These are phyloP conservation scores for Gasteruption jaculator DNA, from an alignment of 2,888 invertebrate genomes.

Conservation along the genomic window DNA sequence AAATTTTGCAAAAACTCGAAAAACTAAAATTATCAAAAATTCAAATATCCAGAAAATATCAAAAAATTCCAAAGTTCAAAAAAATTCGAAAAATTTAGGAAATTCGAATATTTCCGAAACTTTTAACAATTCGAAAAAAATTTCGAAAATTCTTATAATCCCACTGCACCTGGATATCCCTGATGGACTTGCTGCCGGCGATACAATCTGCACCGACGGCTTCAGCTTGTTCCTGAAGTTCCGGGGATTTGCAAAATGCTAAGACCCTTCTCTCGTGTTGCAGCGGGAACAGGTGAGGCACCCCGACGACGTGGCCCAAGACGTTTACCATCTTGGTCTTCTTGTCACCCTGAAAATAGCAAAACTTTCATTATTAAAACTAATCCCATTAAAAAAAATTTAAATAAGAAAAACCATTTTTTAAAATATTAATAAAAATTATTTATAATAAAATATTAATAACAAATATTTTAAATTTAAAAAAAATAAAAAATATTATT, in stretches of 20 bases:
- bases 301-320: constrained; percentile 62
- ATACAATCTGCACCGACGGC: constrained; percentile 70
- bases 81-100: too few relatives aligned
- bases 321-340: constrained; percentile 67
- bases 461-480: constrained; percentile 1
- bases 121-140: too few relatives aligned
- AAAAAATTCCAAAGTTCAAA: too few relatives aligned
- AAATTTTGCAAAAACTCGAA: too few relatives aligned
- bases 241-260: constrained; percentile 70
- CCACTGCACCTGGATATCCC: constrained; percentile 69
- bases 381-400: constrained; percentile 1
- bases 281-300: constrained; percentile 68
- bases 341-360: constrained; percentile 27
- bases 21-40: too few relatives aligned
- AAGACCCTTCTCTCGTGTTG: constrained; percentile 67
- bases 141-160: too few relatives aligned
- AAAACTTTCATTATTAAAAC: constrained; percentile 6
- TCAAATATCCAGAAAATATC: too few relatives aligned
- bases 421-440: not conserved
- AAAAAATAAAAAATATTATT: not conserved
- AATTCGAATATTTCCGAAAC: too few relatives aligned
- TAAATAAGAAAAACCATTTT: not conserved
- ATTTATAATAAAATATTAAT: constrained; percentile 4
- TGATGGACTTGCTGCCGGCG: constrained; percentile 72
- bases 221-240: constrained; percentile 58